phyloP scores from a whole-genome alignment of 2,888 invertebrate genomes.

The Sminthurinus aureus region DNA sequence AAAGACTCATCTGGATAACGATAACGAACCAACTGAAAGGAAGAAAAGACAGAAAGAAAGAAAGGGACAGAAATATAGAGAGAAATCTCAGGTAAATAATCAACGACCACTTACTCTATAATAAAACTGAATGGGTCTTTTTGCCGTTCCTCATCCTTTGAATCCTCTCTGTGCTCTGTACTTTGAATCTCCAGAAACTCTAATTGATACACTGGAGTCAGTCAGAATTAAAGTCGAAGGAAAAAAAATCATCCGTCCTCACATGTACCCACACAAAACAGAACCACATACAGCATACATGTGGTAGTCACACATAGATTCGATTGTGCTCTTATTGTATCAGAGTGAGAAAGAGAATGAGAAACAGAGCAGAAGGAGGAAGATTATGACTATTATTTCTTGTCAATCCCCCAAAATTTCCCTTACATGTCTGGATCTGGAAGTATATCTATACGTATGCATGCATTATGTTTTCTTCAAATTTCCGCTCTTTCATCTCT shows the following conservation, averaged over 20 bases:
- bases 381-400: slow-evolving; percentile 20
- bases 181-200: background rate
- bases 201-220: slow-evolving; percentile 2
- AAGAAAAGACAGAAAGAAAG: no score
- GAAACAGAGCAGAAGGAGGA: background rate
- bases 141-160: background rate
- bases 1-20: no score
- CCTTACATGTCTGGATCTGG: background rate
- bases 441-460: background rate
- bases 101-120: slow-evolving; percentile 4
- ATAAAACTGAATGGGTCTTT: background rate
- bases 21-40: no score
- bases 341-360: background rate
- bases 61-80: background rate
- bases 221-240: background rate
- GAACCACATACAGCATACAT: background rate
- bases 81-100: slow-evolving; percentile 16
- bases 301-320: background rate
- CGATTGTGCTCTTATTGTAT: background rate
- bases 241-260: background rate
- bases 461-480: background rate
- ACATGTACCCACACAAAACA: background rate
- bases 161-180: background rate
- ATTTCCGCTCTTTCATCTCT: background rate
- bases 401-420: background rate